Percentiles rank a stretch among this genome's conserved stretches.
Evolutionary conservation across 2,113 vertebrate species (phyloP).

Genomic region (Dasyurus viverrinus): DNA sequence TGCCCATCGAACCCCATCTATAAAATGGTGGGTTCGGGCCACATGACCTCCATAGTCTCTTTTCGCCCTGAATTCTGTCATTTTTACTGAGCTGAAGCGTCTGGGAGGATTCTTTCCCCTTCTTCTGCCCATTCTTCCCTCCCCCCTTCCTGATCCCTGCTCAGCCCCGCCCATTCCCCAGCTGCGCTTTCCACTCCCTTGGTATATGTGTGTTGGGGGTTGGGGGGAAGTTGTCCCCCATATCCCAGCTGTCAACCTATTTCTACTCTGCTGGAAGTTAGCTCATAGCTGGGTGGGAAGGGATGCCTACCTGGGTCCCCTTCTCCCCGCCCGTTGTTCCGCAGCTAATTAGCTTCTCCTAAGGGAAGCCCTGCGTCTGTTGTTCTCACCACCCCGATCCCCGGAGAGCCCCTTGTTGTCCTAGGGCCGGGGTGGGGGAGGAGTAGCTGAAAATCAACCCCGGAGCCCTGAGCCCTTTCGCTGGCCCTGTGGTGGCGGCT

Average conservation of each 20-base stretch:
- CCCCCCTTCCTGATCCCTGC: background rate
- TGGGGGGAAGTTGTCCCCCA: background rate
- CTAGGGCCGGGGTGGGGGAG: background rate
- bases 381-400: background rate
- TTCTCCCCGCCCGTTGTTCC: slow-evolving; percentile 57
- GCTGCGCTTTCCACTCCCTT: background rate
- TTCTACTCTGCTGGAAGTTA: background rate
- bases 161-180: slow-evolving; percentile 7
- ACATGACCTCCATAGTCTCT: background rate
- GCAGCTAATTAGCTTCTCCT: slow-evolving; percentile 66
- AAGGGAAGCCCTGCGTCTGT: slow-evolving; percentile 58
- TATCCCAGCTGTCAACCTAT: slow-evolving; percentile 53
- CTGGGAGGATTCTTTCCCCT: background rate
- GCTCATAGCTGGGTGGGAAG: background rate
- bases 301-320: background rate
- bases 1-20: background rate
- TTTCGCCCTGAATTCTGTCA: background rate
- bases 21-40: background rate
- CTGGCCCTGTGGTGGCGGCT: background rate
- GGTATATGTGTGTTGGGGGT: background rate
- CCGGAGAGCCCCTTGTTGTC: background rate
- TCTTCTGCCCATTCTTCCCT: background rate
- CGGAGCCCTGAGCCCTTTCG: background rate
- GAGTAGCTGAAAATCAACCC: background rate
- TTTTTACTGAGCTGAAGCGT: background rate